Evolutionary conservation across 2,888 invertebrate species (phyloP), one percentile per base, ranked within the genome.

Genomic region (Chymomyza fuscimana): DNA sequence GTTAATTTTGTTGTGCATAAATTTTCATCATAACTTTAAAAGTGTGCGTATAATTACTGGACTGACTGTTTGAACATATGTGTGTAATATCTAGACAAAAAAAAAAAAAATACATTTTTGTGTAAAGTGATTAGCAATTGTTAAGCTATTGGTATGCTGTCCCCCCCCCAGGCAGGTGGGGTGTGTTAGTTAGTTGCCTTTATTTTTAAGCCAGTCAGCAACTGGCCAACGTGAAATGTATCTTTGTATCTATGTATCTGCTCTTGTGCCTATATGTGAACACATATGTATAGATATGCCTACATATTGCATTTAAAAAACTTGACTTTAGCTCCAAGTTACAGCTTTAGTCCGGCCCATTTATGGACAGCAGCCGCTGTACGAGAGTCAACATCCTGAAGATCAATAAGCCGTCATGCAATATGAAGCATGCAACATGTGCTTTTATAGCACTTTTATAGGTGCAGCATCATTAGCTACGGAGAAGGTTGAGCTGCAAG

Each of bases 41-140:
- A 32, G 32, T 32, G 32, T 32, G 32, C 32, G 32, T 7, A 32
- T 32, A 32, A 5, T 7, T 9, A 32, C 9, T 32, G 7, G 5
- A 4, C 7, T 9, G 32, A 32, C 32, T 32, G 32, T 32, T 32
- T 5, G 1, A 5, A 32, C 9, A 60, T 54, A 40, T 25, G 58
- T 32, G 52, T 36, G 56, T 76, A 36, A 16, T 59, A 67, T 25
- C 25, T 71, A 19, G 22, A 46, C 10, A 46, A 46, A 46, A 46
- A 46, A 32, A n/a, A n/a, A n/a, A 46, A 12, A 46, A 46, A 46
- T 12, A 46, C 40, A 46, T 46, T 46, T 46, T 46, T 46, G 40
- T 46, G 40, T 46, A 46, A 46, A 46, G 40, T 46, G 40, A 46
- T 46, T 46, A 46, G 40, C 40, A 46, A 46, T 46, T 46, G 40